Percentiles rank a stretch among this genome's conserved stretches.
phyloP scores from a whole-genome alignment of 2,888 invertebrate species.

The Agonum fuliginosum region DNA sequence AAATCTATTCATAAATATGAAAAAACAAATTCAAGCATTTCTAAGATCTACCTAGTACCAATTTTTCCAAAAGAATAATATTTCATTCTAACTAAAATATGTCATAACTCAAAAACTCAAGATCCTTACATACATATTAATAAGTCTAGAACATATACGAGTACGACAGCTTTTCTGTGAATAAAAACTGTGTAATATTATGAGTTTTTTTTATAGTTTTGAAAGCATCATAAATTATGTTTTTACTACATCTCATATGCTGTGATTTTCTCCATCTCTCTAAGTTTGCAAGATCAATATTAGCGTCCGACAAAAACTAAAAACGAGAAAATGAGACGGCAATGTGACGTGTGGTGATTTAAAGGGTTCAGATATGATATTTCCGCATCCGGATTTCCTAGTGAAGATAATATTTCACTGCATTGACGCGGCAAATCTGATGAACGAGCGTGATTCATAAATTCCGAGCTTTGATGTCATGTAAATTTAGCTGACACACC shows the following conservation, averaged over 20 bases:
- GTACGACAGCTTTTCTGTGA: constrained; percentile 17
- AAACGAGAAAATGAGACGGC: neutral
- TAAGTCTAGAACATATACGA: neutral
- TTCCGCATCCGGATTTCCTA: constrained; percentile 11
- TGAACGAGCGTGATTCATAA: constrained; percentile 21
- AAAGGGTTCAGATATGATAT: neutral
- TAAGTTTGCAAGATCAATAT: constrained; percentile 10
- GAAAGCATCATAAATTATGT: neutral
- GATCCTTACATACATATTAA: constrained; percentile 18
- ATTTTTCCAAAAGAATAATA: neutral
- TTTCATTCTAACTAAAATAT: neutral
- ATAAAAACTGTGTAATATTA: constrained; percentile 15
- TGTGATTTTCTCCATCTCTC: neutral
- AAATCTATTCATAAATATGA: constrained; percentile 23
- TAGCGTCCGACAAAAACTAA: neutral
- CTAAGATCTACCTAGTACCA: neutral
- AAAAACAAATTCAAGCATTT: constrained; percentile 1
- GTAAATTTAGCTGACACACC: constrained; percentile 8
- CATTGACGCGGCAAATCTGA: constrained; percentile 15
- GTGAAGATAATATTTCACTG: constrained; percentile 19
- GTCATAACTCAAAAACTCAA: neutral
- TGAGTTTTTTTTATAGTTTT: constrained; percentile 23
- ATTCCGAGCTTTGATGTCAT: neutral
- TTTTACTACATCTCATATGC: constrained; percentile 1
- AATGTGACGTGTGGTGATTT: constrained; percentile 7